phyloP scores from a whole-genome alignment of 2,797 vertebrate genomes.

The Sebastes minor region DNA sequence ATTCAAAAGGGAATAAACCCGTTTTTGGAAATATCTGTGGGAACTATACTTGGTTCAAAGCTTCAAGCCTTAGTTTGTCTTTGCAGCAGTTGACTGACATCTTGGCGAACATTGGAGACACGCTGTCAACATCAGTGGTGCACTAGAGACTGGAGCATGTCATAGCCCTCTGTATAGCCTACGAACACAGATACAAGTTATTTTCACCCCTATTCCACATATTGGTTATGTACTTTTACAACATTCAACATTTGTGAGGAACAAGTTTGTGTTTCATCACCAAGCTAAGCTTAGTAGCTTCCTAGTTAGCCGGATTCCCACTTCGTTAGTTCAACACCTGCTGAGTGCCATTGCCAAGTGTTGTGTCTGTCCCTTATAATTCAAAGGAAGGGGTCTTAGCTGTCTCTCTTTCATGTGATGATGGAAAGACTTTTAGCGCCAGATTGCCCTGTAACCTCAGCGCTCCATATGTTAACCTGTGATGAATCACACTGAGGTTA shows the following conservation, averaged over 20 bases:
- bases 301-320: neutral
- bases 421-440: neutral
- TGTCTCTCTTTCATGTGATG: neutral
- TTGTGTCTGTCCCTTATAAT: neutral
- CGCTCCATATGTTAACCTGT: neutral
- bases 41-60: neutral
- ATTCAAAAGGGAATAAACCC: neutral
- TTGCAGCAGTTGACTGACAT: neutral
- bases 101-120: neutral
- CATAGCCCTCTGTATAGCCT: neutral
- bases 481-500: neutral
- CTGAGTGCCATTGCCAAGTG: neutral
- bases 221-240: neutral
- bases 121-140: neutral
- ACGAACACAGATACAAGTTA: neutral
- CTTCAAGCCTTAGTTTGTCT: neutral
- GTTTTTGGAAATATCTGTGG: neutral
- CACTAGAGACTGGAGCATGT: neutral
- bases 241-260: neutral
- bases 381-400: neutral
- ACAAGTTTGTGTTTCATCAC: no score
- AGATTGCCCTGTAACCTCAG: neutral
- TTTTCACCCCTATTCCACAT: neutral
- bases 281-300: neutral
- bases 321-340: neutral